A percentile compares a stretch with the other conserved stretches of the same genome.
phyloP scores from a whole-genome alignment of 2,888 invertebrate genomes.

The Cylloceria caligata region DNA sequence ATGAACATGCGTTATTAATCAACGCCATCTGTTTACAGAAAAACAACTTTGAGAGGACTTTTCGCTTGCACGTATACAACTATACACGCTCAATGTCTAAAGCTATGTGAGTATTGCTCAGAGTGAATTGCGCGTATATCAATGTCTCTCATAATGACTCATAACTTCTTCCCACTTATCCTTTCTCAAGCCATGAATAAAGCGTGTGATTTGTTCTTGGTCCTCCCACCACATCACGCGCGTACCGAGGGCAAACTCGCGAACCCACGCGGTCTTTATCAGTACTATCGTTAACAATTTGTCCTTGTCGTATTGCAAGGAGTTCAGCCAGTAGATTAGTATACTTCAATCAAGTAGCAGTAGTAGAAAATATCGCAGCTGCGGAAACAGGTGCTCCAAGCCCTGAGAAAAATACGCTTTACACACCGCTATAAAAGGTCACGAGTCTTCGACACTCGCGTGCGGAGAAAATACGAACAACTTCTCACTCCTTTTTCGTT shows the following conservation, averaged over 20 bases:
- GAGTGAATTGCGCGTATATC: neutral
- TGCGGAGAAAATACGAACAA: neutral
- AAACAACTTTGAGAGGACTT: neutral
- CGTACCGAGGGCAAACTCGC: neutral
- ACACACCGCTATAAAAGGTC: constrained; percentile 13
- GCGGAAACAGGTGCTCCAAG: constrained; percentile 12
- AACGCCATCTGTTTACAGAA: neutral
- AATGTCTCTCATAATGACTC: neutral
- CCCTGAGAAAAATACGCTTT: constrained; percentile 5
- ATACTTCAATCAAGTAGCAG: constrained; percentile 39
- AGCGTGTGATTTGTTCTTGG: constrained; percentile 21
- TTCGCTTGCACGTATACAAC: neutral
- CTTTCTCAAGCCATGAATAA: neutral
- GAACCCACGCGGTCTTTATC: constrained; percentile 32
- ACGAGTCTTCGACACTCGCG: neutral
- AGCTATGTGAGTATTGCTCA: neutral
- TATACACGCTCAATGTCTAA: neutral
- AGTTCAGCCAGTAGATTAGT: constrained; percentile 46
- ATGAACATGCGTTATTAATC: neutral
- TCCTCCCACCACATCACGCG: constrained; percentile 1
- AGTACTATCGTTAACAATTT: constrained; percentile 41
- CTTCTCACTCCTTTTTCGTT: neutral
- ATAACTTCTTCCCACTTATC: neutral
- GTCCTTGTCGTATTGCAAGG: constrained; percentile 26
- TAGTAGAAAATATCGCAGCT: constrained; percentile 23